Base-by-base conservation (phyloP, 2,113 vertebrate species). In the Ceyx melanurus region DNA sequence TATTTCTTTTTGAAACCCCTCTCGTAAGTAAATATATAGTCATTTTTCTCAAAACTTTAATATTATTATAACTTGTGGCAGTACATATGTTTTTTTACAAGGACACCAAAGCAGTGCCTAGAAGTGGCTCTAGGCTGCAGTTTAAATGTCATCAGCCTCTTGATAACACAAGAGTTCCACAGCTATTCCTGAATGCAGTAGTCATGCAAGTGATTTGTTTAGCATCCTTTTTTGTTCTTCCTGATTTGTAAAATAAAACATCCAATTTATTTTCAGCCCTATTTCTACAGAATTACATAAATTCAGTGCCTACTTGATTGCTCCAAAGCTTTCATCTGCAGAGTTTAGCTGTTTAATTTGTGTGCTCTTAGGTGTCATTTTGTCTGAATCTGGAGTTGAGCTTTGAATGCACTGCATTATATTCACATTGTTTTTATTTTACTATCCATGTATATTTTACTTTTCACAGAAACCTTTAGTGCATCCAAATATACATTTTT, bases 271-370 rank as follows among this genome's bases (percentile, higher is more conserved):
- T 94, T 92, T 79, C 45, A 18, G 17, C 61, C 31, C 10, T 87
- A 31, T 89, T 95, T 94, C 67, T 91, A 29, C 31, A 70, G 82
- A 92, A 88, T 89, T 79, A 25, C 50, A n/a, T 37, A 35, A 15
- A 46, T 82, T 79, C 46, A 73, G 66, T 76, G 42, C 37, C 57
- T 6, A 1, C 33, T 84, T 82, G 78, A 82, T 77, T 91, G 46
- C 54, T 77, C 94, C 62, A 82, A 95, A 95, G 85, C 78, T 82
- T 89, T 85, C 29, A 45, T 89, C 50, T 68, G 13, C 72, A 37
- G 71, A 57, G 51, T 87, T 79, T 72, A 79, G 50, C n/a, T 37
- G 8, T 87, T 92, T 61, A 65, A 76, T 91, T 94, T 91, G 19
- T 2, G 0, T 82, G 56, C 23, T 76, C 28, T 50, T 82, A 22